phyloP scores from a whole-genome alignment of 1,140 invertebrate genomes.

The Dufourea novaeangliae region DNA sequence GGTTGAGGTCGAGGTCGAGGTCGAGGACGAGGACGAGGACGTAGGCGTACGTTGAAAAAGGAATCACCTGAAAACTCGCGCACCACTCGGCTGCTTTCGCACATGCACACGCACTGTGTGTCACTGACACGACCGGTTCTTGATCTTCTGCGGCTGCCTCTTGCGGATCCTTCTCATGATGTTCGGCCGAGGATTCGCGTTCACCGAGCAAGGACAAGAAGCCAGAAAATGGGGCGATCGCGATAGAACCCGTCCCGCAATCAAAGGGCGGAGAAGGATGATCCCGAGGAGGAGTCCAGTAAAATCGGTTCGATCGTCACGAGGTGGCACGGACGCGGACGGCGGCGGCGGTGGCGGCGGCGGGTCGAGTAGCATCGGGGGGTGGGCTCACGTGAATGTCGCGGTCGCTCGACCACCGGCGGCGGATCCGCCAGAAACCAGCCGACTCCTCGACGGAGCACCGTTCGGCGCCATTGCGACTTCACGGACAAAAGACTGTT shows the following conservation, averaged over 20 bases:
- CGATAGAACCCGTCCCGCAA: background rate
- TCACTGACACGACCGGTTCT: slow-evolving; percentile 68
- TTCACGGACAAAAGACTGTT: background rate
- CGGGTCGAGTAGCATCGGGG: slow-evolving; percentile 23
- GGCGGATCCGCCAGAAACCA: slow-evolving; percentile 14
- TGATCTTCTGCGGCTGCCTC: slow-evolving; percentile 67
- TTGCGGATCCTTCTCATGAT: slow-evolving; percentile 73
- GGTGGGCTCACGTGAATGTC: slow-evolving; percentile 27
- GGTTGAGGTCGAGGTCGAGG: background rate
- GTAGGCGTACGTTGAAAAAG: background rate
- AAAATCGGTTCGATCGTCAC: slow-evolving; percentile 14
- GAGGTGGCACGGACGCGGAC: slow-evolving; percentile 2
- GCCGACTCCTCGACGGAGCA: slow-evolving; percentile 26
- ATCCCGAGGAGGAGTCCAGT: background rate
- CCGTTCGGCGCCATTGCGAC: slow-evolving; percentile 56
- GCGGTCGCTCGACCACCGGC: background rate
- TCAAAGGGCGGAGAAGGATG: background rate
- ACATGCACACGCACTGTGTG: slow-evolving; percentile 37
- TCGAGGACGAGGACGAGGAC: background rate
- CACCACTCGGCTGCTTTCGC: background rate
- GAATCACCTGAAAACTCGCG: slow-evolving; percentile 2
- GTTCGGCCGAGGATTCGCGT: background rate
- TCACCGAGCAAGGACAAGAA: slow-evolving; percentile 22
- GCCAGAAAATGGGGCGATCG: slow-evolving; percentile 4
- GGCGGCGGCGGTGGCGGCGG: background rate